Conservation (phyloP, 2,113 vertebrate genomes). For the Stegostoma tigrinum region DNA sequence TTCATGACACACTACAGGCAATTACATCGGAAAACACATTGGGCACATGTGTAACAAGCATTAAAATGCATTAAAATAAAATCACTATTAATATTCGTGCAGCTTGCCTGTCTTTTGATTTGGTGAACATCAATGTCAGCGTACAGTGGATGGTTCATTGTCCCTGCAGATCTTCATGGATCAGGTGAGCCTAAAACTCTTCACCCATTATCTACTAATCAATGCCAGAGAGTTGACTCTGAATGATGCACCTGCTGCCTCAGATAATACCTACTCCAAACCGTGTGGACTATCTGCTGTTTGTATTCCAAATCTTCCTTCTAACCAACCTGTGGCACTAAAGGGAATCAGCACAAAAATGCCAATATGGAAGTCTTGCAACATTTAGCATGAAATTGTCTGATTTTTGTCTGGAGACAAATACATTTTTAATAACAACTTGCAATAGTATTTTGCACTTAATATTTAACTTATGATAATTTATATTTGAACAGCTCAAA, state of each 20-base stretch:
- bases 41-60: background rate
- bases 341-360: background rate
- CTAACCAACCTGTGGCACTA: background rate
- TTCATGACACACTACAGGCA: background rate
- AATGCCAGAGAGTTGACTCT: background rate
- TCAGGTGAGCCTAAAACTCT: background rate
- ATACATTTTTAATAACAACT: background rate
- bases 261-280: background rate
- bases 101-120: background rate
- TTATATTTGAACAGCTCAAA: background rate
- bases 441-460: background rate
- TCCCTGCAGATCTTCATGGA: background rate
- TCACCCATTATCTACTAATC: background rate
- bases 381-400: background rate
- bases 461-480: background rate
- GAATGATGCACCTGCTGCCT: background rate
- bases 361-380: background rate
- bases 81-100: background rate
- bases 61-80: background rate
- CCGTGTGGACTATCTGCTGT: background rate
- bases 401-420: background rate
- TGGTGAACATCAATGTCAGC: background rate
- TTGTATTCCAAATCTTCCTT: background rate
- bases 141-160: background rate
- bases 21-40: background rate